Conservation (phyloP, 2,888 invertebrate species). For the Abrostola tripartita region DNA sequence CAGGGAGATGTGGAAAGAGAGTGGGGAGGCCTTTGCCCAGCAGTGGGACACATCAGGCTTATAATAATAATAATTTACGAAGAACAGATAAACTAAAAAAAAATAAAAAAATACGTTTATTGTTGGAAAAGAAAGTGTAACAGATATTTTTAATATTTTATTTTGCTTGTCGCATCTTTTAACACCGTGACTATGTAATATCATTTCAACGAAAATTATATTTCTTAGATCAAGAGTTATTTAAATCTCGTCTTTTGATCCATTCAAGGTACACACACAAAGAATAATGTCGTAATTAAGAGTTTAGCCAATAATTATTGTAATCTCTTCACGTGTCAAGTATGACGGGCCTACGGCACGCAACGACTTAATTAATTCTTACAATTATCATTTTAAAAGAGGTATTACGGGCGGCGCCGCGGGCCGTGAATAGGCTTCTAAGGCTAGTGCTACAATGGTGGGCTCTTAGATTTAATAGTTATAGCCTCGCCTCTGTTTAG, state of each 20-base stretch:
- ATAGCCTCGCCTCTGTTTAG: background rate
- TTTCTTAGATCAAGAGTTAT: too few relatives aligned
- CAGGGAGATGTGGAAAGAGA: too few relatives aligned
- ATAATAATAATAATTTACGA: too few relatives aligned
- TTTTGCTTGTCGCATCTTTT: too few relatives aligned
- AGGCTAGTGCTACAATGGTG: background rate
- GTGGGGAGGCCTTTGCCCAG: too few relatives aligned
- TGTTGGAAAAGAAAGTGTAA: too few relatives aligned
- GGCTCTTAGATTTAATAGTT: background rate
- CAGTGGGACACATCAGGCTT: too few relatives aligned
- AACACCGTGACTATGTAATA: too few relatives aligned
- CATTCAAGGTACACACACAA: background rate
- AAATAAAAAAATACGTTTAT: too few relatives aligned
- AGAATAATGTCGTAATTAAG: conserved; percentile 1
- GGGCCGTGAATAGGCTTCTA: background rate
- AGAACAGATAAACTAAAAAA: too few relatives aligned
- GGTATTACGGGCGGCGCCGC: conserved; percentile 5
- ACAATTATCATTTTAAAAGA: conserved; percentile 1
- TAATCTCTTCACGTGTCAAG: conserved; percentile 3
- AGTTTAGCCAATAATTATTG: conserved; percentile 2
- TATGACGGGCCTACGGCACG: background rate
- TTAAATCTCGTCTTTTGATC: background rate
- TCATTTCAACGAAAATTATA: too few relatives aligned
- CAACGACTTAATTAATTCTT: conserved; percentile 5
- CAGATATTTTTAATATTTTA: too few relatives aligned